phyloP scores from a whole-genome alignment of 2,888 invertebrate species.

The Xanthorhoe designata region DNA sequence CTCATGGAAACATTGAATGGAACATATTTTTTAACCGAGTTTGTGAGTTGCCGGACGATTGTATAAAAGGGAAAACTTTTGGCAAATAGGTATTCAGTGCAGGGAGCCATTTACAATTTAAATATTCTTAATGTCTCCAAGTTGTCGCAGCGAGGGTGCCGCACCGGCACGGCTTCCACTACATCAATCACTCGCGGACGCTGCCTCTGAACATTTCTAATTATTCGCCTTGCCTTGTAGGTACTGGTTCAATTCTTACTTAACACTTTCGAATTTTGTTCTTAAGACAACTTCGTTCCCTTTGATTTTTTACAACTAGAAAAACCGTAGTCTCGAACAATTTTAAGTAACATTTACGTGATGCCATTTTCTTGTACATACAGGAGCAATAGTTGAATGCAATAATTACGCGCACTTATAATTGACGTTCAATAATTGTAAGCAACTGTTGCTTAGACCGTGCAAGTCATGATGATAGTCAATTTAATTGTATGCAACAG shows the following conservation, averaged over 20 bases:
- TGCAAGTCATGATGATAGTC: no score
- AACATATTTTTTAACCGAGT: conserved; percentile 39
- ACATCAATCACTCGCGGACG: conserved; percentile 85
- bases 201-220: conserved; percentile 83
- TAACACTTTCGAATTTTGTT: conserved; percentile 48
- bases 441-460: no score
- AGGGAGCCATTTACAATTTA: conserved; percentile 84
- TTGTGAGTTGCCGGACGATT: conserved; percentile 52
- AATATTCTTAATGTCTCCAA: conserved; percentile 85
- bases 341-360: no score
- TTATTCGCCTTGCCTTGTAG: conserved; percentile 78
- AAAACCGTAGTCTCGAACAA: neutral
- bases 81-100: conserved; percentile 83
- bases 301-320: neutral
- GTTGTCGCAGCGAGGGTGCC: conserved; percentile 68
- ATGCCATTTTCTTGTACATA: no score
- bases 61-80: conserved; percentile 71
- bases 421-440: no score
- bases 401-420: no score
- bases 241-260: conserved; percentile 60
- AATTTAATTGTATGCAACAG: no score
- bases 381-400: no score
- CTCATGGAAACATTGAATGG: conserved; percentile 8
- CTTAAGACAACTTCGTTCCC: conserved; percentile 12
- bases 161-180: conserved; percentile 78